Percentiles rank a stretch among this genome's conserved stretches.
Evolutionary conservation across 2,113 vertebrate genomes (phyloP).

Genomic region (Pionites leucogaster): DNA sequence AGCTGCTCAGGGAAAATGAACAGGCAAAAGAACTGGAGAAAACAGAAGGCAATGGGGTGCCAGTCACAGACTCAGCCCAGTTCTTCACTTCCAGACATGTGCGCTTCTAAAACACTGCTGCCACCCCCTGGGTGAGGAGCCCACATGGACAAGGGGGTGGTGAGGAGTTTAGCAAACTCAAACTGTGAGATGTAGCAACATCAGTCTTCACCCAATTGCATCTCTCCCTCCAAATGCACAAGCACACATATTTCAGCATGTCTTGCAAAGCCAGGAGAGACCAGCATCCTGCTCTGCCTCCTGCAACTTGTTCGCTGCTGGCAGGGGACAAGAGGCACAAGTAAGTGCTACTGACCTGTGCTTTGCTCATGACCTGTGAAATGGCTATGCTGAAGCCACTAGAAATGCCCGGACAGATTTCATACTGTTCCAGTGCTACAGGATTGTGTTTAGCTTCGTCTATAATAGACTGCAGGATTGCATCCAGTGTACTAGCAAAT

Average conservation of each 20-base stretch:
- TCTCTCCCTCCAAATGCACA: background rate
- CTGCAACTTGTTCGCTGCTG: background rate
- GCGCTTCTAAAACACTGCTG: background rate
- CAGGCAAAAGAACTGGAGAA: background rate
- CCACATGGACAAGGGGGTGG: background rate
- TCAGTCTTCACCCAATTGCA: background rate
- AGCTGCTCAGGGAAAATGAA: background rate
- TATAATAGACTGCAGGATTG: background rate
- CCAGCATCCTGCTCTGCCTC: fast-evolving
- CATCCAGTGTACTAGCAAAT: background rate
- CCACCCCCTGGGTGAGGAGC: background rate
- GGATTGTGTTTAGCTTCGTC: background rate
- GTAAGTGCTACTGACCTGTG: background rate
- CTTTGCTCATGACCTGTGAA: background rate
- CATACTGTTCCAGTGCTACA: background rate
- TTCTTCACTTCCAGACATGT: fast-evolving
- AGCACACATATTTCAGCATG: fast-evolving
- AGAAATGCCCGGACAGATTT: background rate
- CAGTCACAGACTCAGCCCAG: background rate
- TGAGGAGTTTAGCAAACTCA: background rate
- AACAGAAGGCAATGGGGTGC: background rate
- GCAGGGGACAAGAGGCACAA: background rate
- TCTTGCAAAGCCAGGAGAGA: background rate
- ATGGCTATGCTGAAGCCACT: background rate
- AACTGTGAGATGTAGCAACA: background rate